Percentiles rank a stretch among this genome's conserved stretches.
Conservation (phyloP, 1,140 invertebrate species). For the Camponotus floridanus region DNA sequence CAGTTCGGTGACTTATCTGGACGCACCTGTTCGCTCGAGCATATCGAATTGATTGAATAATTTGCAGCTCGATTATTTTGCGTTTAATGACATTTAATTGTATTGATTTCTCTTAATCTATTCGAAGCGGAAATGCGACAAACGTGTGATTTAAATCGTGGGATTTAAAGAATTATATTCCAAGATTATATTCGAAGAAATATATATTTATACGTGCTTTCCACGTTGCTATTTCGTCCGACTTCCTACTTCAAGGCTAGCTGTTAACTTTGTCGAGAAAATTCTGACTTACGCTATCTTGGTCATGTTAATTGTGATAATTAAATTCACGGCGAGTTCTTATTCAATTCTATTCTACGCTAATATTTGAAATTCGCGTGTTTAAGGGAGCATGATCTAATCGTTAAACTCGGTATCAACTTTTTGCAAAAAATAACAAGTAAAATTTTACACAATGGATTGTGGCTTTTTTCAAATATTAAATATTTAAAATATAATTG, state of each 20-base stretch:
- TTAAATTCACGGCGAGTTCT: conserved; percentile 65
- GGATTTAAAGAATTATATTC: conserved; percentile 17
- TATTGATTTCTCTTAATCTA: background rate
- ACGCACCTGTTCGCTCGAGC: background rate
- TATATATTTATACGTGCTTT: background rate
- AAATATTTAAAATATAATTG: too few relatives aligned
- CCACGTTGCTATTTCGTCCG: conserved; percentile 3
- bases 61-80: background rate
- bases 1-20: background rate
- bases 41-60: conserved; percentile 20
- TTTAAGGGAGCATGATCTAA: conserved; percentile 36
- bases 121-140: conserved; percentile 3
- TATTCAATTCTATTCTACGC: conserved; percentile 2
- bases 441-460: conserved; percentile 5
- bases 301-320: conserved; percentile 64
- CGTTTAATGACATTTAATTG: background rate
- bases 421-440: background rate
- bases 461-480: too few relatives aligned
- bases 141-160: background rate
- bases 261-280: conserved; percentile 51
- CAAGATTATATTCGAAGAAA: background rate
- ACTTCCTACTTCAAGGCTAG: conserved; percentile 16
- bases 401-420: background rate
- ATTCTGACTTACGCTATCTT: conserved; percentile 54
- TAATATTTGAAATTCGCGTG: conserved; percentile 18